Conservation (phyloP, 2,113 vertebrate genomes). For the Corythaeola cristata region DNA sequence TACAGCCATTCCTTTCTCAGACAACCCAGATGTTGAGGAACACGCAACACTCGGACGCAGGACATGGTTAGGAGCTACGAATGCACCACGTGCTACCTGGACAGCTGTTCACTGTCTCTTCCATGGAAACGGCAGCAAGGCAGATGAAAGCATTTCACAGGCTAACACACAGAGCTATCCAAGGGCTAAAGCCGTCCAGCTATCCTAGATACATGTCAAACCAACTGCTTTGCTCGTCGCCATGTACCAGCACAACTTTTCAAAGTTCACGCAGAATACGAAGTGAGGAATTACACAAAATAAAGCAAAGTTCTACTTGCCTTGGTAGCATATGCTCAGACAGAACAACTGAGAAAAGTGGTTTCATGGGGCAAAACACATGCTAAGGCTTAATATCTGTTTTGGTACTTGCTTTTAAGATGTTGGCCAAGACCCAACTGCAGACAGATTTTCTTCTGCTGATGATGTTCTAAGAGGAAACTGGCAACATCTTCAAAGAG, state of each 20-base stretch:
- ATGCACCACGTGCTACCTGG: neutral
- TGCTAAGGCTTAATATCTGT: neutral
- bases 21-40: neutral
- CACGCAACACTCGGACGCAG: neutral
- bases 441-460: neutral
- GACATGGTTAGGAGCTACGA: neutral
- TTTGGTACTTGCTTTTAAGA: neutral
- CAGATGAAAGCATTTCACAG: neutral
- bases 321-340: neutral
- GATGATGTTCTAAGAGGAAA: neutral
- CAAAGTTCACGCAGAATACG: neutral
- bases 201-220: neutral
- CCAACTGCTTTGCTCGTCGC: neutral
- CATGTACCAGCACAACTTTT: neutral
- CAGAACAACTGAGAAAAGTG: neutral
- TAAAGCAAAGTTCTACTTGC: neutral
- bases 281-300: neutral
- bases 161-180: neutral
- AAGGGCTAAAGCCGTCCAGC: neutral
- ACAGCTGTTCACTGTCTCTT: neutral
- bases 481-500: conserved; percentile 14
- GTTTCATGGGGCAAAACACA: neutral
- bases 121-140: neutral
- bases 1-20: neutral
- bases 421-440: neutral